These are phyloP conservation scores for Liolophura sinensis DNA, from an alignment of 1,140 invertebrate genomes.

Conservation along the genomic window DNA sequence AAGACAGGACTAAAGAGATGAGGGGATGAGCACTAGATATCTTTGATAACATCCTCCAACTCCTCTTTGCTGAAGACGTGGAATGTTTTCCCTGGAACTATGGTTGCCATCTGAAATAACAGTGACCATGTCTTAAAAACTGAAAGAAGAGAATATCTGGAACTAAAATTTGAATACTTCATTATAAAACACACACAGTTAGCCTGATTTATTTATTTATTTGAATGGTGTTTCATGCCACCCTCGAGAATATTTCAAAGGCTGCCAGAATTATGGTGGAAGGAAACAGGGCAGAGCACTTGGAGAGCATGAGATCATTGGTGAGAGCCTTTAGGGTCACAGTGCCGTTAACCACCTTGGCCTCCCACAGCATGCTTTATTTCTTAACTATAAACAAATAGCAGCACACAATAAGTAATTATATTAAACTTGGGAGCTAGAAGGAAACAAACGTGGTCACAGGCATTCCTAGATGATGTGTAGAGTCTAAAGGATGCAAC, in stretches of 20 bases:
- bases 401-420: too few species aligned
- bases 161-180: constrained; percentile 5
- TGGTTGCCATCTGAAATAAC: constrained; percentile 72
- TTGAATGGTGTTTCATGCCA: not conserved
- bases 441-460: too few species aligned
- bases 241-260: not conserved
- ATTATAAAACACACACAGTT: not conserved
- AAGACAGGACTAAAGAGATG: not conserved
- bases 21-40: constrained; percentile 29
- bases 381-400: too few species aligned
- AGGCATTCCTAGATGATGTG: not conserved
- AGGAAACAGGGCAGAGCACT: too few species aligned
- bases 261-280: not conserved
- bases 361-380: too few species aligned
- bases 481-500: not conserved
- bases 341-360: too few species aligned
- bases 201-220: not conserved
- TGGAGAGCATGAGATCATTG: too few species aligned
- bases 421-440: too few species aligned
- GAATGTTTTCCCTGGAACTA: constrained; percentile 83
- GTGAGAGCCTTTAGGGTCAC: too few species aligned
- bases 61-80: constrained; percentile 90
- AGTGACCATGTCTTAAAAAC: too few species aligned
- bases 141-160: too few species aligned
- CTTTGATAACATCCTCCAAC: constrained; percentile 86